Percentiles rank a stretch among this genome's conserved stretches.
Conservation (phyloP, 2,888 invertebrate species). For the Prosopocoilus inquinatus region DNA sequence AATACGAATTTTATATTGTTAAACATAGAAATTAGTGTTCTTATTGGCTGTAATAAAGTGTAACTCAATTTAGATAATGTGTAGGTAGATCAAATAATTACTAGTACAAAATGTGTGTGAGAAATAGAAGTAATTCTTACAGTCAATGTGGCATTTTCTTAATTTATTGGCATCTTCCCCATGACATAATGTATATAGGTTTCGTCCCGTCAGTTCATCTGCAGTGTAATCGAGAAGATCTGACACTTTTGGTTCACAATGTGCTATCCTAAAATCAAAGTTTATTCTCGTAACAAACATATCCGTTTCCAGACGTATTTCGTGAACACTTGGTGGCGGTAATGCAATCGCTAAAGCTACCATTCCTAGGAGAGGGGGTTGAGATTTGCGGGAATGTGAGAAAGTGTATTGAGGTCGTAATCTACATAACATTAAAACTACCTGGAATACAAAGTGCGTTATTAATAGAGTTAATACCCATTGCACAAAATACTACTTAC, state of each 20-base stretch:
- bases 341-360: constrained; percentile 93
- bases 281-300: constrained; percentile 96
- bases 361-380: constrained; percentile 87
- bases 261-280: constrained; percentile 94
- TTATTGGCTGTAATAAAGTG: no score
- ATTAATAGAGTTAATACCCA: no score
- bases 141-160: constrained; percentile 90
- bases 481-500: constrained; percentile 57
- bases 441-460: constrained; percentile 59
- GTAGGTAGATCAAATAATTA: no score
- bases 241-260: constrained; percentile 95
- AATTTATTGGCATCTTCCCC: constrained; percentile 93
- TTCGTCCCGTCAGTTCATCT: constrained; percentile 91
- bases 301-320: constrained; percentile 90
- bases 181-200: constrained; percentile 91
- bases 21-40: no score
- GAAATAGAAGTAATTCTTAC: constrained; percentile 57
- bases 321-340: constrained; percentile 96
- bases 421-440: constrained; percentile 87
- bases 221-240: constrained; percentile 91
- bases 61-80: no score
- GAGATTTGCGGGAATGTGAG: constrained; percentile 83
- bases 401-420: constrained; percentile 91
- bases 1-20: no score
- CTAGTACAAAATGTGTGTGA: not conserved